phyloP scores from a whole-genome alignment of 2,113 vertebrate species.

The Bubo blakistoni region DNA sequence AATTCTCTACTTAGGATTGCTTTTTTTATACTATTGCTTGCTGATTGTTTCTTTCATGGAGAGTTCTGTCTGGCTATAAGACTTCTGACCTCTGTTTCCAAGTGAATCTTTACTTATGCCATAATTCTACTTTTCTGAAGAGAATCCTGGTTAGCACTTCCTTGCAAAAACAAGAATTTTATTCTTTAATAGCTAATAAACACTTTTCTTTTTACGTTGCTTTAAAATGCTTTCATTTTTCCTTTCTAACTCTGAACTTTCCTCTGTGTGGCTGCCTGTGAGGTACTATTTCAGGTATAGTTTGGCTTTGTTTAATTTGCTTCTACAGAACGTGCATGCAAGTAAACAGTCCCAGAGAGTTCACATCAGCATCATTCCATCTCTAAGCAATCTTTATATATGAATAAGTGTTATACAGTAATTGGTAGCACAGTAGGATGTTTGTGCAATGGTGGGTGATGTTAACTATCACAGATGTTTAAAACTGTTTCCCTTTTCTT shows the following conservation, averaged over 20 bases:
- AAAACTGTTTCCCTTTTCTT: slow-evolving; percentile 30
- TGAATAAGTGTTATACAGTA: slow-evolving; percentile 10
- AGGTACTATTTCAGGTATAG: slow-evolving; percentile 74
- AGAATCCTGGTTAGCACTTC: not conserved
- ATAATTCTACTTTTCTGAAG: not conserved
- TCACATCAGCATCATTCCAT: slow-evolving; percentile 35
- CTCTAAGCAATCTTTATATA: not conserved
- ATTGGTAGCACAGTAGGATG: not conserved
- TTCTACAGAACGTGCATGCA: slow-evolving; percentile 41
- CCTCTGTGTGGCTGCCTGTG: slow-evolving; percentile 70
- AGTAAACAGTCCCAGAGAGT: not conserved
- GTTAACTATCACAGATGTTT: not conserved
- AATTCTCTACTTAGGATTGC: not conserved
- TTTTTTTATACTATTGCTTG: not conserved
- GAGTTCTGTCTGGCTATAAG: not conserved
- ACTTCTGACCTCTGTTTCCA: slow-evolving; percentile 23
- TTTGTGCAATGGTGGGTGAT: not conserved
- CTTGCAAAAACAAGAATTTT: slow-evolving; percentile 33
- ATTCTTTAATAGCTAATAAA: slow-evolving; percentile 58
- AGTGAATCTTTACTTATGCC: not conserved
- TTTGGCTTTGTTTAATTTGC: slow-evolving; percentile 59
- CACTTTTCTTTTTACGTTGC: slow-evolving; percentile 61
- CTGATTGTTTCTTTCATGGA: not conserved
- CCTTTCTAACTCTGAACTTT: slow-evolving; percentile 72
- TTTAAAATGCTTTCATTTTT: slow-evolving; percentile 66